Evolutionary conservation across 2,113 vertebrate genomes (phyloP).

Genomic region (Thamnaconus septentrionalis): DNA sequence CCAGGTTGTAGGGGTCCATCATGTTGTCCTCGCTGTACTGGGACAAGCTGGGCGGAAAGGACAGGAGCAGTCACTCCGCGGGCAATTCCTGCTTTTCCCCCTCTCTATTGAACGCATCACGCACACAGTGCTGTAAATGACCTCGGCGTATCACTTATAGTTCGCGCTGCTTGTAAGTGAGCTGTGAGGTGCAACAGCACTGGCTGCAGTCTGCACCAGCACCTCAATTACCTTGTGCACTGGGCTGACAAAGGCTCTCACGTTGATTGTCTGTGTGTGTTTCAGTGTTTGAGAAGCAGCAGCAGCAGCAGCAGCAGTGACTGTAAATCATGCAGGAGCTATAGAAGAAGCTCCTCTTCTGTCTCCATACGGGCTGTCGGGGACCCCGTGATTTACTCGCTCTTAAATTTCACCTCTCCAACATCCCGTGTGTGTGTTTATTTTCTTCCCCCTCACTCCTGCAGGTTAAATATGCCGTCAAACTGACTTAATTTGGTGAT

Average conservation of each 20-base stretch:
- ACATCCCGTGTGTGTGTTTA: slow-evolving; percentile 1
- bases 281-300: slow-evolving; percentile 8
- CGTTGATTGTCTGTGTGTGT: slow-evolving; percentile 2
- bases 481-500: no score
- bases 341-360: slow-evolving; percentile 24
- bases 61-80: slow-evolving; percentile 2
- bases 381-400: slow-evolving; percentile 34
- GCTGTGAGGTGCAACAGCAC: no score
- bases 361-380: slow-evolving; percentile 31
- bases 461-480: background rate
- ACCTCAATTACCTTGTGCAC: no score
- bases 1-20: slow-evolving; percentile 99
- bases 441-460: slow-evolving; percentile 1
- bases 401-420: slow-evolving; percentile 44
- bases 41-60: slow-evolving; percentile 82
- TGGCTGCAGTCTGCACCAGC: no score
- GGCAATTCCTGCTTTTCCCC: background rate
- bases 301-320: slow-evolving; percentile 7
- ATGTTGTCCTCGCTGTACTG: slow-evolving; percentile 99
- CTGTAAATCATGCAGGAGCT: slow-evolving; percentile 35
- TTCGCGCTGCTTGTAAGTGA: background rate
- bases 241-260: no score
- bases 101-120: no score
- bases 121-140: no score
- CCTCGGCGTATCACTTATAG: slow-evolving; percentile 2